A percentile compares a stretch with the other conserved stretches of the same genome.
Conservation (phyloP, 1,140 invertebrate genomes). For the Lethocerus indicus region DNA sequence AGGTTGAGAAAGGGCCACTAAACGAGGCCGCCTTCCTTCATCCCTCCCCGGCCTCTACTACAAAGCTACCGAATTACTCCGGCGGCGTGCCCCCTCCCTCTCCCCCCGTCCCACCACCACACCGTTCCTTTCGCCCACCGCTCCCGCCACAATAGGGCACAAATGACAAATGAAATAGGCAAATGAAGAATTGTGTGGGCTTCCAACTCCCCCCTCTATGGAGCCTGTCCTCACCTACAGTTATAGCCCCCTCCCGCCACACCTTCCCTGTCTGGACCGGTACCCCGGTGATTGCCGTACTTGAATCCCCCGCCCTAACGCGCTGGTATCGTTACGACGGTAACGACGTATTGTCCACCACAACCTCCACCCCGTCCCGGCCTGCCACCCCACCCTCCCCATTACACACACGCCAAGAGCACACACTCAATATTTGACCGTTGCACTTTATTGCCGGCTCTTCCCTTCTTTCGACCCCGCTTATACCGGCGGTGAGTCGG, state of each 20-base stretch:
- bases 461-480: too few species aligned
- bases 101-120: too few species aligned
- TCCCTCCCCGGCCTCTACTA: background rate
- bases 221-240: background rate
- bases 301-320: background rate
- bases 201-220: background rate
- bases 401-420: too few species aligned
- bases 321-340: background rate
- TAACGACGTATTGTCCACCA: background rate
- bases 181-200: constrained; percentile 34
- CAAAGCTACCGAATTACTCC: constrained; percentile 4
- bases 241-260: background rate
- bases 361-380: background rate
- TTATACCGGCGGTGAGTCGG: too few species aligned
- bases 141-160: constrained; percentile 25
- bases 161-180: constrained; percentile 31
- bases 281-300: background rate
- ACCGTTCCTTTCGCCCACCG: too few species aligned
- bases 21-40: too few species aligned
- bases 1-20: constrained; percentile 6
- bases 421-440: too few species aligned
- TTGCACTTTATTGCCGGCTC: too few species aligned
- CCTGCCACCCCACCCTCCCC: too few species aligned
- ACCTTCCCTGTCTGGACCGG: background rate
- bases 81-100: too few species aligned